Percentiles rank a stretch among this genome's conserved stretches.
These are phyloP conservation scores for Cenopis cana DNA, from an alignment of 2,888 invertebrate genomes.

Conservation along the genomic window DNA sequence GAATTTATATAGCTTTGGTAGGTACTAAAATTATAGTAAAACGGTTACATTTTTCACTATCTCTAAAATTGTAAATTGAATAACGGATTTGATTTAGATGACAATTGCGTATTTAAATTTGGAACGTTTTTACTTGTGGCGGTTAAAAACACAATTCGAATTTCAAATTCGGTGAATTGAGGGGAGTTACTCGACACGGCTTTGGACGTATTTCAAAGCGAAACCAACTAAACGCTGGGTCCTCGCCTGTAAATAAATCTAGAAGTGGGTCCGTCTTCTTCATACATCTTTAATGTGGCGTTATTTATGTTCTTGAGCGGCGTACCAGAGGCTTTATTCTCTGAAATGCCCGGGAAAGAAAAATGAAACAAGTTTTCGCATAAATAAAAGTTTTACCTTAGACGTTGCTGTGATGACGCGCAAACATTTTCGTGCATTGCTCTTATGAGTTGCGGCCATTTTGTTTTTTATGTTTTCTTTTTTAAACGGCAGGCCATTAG, in stretches of 20 bases:
- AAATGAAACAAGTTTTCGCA: slow-evolving; percentile 80
- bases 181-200: slow-evolving; percentile 20
- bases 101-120: slow-evolving; percentile 13
- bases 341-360: slow-evolving; percentile 67
- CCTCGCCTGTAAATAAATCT: slow-evolving; percentile 61
- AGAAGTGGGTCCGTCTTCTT: slow-evolving; percentile 59
- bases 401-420: slow-evolving; percentile 66
- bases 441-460: slow-evolving; percentile 56
- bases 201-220: slow-evolving; percentile 31
- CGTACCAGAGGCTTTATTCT: slow-evolving; percentile 61
- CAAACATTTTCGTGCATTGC: slow-evolving; percentile 63
- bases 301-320: slow-evolving; percentile 66
- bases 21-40: slow-evolving; percentile 6
- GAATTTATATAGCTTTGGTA: slow-evolving; percentile 20
- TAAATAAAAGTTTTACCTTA: slow-evolving; percentile 76
- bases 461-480: slow-evolving; percentile 52
- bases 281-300: slow-evolving; percentile 70
- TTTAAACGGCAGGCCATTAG: slow-evolving; percentile 48
- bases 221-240: slow-evolving; percentile 29
- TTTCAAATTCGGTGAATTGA: slow-evolving; percentile 28
- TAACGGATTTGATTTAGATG: background rate
- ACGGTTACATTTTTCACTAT: slow-evolving; percentile 1
- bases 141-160: slow-evolving; percentile 27
- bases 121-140: slow-evolving; percentile 13
- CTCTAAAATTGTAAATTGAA: background rate